A percentile compares a stretch with the other conserved stretches of the same genome.
These are phyloP conservation scores for Paramormyrops kingsleyae DNA, from an alignment of 2,113 vertebrate genomes.

Conservation along the genomic window DNA sequence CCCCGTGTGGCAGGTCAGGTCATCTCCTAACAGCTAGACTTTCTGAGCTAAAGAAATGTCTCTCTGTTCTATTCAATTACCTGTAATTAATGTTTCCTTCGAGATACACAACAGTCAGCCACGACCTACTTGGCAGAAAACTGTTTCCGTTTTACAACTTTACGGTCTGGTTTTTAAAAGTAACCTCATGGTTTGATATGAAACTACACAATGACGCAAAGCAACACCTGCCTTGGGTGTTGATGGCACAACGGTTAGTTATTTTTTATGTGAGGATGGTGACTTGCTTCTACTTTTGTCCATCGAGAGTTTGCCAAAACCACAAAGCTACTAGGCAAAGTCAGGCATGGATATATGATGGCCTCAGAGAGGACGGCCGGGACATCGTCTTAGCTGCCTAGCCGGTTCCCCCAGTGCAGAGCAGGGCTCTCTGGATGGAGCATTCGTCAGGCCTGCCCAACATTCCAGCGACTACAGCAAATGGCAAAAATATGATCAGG, in stretches of 20 bases:
- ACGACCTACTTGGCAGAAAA: background rate
- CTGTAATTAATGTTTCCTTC: background rate
- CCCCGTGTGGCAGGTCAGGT: background rate
- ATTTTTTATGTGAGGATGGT: background rate
- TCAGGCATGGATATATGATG: background rate
- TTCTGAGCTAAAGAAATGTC: background rate
- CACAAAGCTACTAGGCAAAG: background rate
- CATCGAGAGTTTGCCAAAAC: background rate
- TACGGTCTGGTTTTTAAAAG: background rate
- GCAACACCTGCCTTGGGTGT: background rate
- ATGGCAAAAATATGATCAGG: background rate
- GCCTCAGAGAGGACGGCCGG: background rate
- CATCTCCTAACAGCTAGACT: background rate
- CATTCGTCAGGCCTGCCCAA: background rate
- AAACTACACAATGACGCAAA: background rate
- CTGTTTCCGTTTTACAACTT: background rate
- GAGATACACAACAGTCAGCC: background rate
- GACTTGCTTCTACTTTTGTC: background rate
- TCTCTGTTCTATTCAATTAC: background rate
- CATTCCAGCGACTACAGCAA: background rate
- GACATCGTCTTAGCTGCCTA: background rate
- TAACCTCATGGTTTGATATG: background rate
- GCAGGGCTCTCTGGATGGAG: background rate
- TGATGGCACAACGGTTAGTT: background rate
- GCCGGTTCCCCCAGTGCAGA: background rate